phyloP scores from a whole-genome alignment of 1,140 invertebrate genomes.

The Sinella curviseta region DNA sequence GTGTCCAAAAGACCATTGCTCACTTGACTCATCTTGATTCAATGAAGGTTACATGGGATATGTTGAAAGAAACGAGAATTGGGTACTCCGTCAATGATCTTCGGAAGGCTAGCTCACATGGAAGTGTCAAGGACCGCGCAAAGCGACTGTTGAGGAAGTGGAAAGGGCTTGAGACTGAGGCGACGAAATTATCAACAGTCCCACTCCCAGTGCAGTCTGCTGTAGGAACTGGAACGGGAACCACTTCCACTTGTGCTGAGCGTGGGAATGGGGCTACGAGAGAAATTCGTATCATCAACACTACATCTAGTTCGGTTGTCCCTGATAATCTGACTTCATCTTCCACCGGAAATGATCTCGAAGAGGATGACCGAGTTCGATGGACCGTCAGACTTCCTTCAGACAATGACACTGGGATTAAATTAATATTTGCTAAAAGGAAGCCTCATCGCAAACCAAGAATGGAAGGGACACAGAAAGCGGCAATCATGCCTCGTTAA shows the following conservation, averaged over 20 bases:
- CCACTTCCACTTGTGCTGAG: too few relatives aligned
- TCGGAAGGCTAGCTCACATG: neutral
- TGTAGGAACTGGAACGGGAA: too few relatives aligned
- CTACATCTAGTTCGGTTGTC: too few relatives aligned
- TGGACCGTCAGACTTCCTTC: neutral
- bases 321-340: too few relatives aligned
- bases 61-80: neutral
- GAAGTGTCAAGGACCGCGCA: neutral
- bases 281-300: too few relatives aligned
- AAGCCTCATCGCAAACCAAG: neutral
- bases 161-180: neutral
- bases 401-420: neutral
- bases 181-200: too few relatives aligned
- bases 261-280: too few relatives aligned
- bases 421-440: neutral
- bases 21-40: neutral
- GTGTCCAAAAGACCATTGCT: neutral
- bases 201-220: too few relatives aligned
- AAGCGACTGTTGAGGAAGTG: neutral
- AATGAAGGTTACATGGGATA: neutral
- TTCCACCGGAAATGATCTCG: too few relatives aligned
- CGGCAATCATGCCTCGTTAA: too few relatives aligned
- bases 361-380: too few relatives aligned
- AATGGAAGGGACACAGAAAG: too few relatives aligned
- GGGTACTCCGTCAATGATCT: neutral